Evolutionary conservation across 2,113 vertebrate species (phyloP).

Genomic region (Bolborhynchus lineola): DNA sequence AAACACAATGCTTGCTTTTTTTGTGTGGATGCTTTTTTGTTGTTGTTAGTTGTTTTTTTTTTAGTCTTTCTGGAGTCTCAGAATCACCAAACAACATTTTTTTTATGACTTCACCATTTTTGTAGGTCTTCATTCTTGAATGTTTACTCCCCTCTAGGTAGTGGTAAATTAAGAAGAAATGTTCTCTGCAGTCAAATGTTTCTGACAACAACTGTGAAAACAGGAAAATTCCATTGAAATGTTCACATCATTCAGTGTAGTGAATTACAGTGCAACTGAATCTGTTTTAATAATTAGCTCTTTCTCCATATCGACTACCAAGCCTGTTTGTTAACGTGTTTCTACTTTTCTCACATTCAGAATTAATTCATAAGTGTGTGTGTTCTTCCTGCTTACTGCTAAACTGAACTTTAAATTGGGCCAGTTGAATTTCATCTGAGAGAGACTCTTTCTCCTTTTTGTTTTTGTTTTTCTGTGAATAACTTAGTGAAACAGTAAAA

Average conservation of each 20-base stretch:
- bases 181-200: background rate
- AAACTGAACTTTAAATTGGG: background rate
- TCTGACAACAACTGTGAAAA: background rate
- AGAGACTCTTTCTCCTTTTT: background rate
- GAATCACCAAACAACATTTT: background rate
- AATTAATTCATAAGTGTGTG: background rate
- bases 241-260: background rate
- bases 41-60: background rate
- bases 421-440: background rate
- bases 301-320: background rate
- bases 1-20: background rate
- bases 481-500: background rate
- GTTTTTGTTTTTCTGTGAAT: background rate
- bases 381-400: background rate
- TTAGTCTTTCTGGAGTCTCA: background rate
- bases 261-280: background rate
- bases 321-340: background rate
- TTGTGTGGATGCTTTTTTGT: background rate
- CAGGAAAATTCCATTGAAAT: background rate
- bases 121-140: background rate
- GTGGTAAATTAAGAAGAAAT: background rate
- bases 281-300: background rate
- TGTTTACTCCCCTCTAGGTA: background rate
- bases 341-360: background rate
- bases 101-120: background rate